A percentile compares a stretch with the other conserved stretches of the same genome.
These are phyloP conservation scores for Callimorpha dominula DNA, from an alignment of 2,888 invertebrate species.

Conservation along the genomic window DNA sequence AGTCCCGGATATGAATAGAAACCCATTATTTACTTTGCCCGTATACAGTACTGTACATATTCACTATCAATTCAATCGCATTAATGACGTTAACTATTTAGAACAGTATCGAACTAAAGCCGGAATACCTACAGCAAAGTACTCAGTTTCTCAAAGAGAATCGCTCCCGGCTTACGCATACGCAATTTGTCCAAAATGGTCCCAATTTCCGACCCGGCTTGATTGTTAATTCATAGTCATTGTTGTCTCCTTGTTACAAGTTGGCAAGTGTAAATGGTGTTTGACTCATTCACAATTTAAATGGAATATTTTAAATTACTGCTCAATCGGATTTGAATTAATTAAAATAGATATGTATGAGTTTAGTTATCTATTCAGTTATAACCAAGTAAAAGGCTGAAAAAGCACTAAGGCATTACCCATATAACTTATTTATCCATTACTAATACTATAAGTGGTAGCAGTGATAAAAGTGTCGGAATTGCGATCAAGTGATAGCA, in stretches of 20 bases:
- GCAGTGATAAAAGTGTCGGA: not conserved
- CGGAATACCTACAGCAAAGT: conserved; percentile 49
- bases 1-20: conserved; percentile 9
- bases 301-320: conserved; percentile 53
- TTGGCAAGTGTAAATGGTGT: conserved; percentile 61
- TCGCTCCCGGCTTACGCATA: conserved; percentile 53
- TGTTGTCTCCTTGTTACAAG: conserved; percentile 68
- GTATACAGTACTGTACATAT: conserved; percentile 6
- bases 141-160: conserved; percentile 60
- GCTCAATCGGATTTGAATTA: conserved; percentile 14
- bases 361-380: not conserved
- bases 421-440: not conserved
- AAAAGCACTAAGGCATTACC: not conserved
- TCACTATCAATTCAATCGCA: conserved; percentile 29
- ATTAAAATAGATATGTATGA: not conserved
- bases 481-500: not conserved
- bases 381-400: not conserved
- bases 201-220: conserved; percentile 65
- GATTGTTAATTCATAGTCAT: conserved; percentile 77
- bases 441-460: not conserved
- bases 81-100: conserved; percentile 51
- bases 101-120: conserved; percentile 50
- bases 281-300: conserved; percentile 54
- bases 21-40: conserved; percentile 3
- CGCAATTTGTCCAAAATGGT: conserved; percentile 65